Conservation (phyloP, 2,888 invertebrate species). For the Seira musarum region DNA sequence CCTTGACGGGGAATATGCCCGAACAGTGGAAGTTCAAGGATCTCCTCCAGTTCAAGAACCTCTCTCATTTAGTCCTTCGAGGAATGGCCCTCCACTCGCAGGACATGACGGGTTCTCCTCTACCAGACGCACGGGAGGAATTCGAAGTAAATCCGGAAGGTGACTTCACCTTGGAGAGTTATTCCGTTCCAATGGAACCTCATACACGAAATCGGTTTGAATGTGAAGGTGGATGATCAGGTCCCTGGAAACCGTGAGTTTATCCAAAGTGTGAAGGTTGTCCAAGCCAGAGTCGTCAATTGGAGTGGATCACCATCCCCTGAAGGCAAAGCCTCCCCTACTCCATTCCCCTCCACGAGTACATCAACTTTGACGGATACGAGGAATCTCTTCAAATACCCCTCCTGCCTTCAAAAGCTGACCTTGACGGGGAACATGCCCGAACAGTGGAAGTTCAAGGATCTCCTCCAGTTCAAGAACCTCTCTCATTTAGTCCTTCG, state of each 20-base stretch:
- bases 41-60: constrained; percentile 25
- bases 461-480: constrained; percentile 30
- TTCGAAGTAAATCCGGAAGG: background rate
- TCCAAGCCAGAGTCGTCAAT: constrained; percentile 47
- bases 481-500: constrained; percentile 45
- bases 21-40: constrained; percentile 27
- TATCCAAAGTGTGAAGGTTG: constrained; percentile 41
- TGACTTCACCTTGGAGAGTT: background rate
- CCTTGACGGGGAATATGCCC: constrained; percentile 42
- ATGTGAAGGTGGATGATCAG: constrained; percentile 39
- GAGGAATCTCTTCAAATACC: constrained; percentile 26
- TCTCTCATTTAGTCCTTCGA: constrained; percentile 44
- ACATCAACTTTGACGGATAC: background rate
- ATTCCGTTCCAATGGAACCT: background rate
- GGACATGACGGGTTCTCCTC: constrained; percentile 27
- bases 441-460: constrained; percentile 21
- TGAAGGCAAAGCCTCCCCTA: background rate
- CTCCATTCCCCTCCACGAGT: background rate
- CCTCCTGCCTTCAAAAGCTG: constrained; percentile 38
- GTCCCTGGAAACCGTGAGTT: constrained; percentile 41
- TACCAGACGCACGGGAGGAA: background rate
- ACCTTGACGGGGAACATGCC: constrained; percentile 45
- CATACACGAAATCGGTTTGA: constrained; percentile 34
- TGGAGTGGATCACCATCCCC: too few relatives aligned
- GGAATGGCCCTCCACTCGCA: constrained; percentile 37